Base-by-base conservation (phyloP, 2,888 invertebrate genomes). In the Eretmocerus hayati region DNA sequence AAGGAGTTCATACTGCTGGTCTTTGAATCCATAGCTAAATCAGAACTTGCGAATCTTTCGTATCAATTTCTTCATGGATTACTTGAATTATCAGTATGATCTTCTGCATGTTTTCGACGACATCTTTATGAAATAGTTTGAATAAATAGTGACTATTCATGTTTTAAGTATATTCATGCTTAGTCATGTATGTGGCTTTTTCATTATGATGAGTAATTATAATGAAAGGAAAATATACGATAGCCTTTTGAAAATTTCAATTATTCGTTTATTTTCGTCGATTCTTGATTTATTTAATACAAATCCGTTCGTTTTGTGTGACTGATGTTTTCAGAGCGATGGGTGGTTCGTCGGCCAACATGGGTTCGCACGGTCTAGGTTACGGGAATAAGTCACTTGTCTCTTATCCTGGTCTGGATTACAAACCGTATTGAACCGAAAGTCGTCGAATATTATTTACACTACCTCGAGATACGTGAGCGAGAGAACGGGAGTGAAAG, bases 281-380 rank as follows among this genome's bases (percentile, higher is more conserved):
- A 26, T 45, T 48, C 21, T 9, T 45, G n/a, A 42, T 46, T 39
- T 43, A 31, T 38, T 42, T 33, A 20, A 49, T 41, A 33, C 42
- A 47, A 50, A 53, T 50, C 18, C 46, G 52, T 47, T 54, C 56
- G 50, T 58, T 60, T 58, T 58, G 57, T 58, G 53, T 61, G 57
- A 59, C 55, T 61, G 54, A 62, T 62, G 58, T 58, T 64, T 64
- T 63, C 63, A 63, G 65, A 64, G 47, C 58, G 56, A 61, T 62
- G 43, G 31, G 30, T 59, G 61, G 57, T 56, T 60, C 59, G 56
- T 56, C 63, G 53, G 61, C 60, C 57, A 59, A 60, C 54, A 49
- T 59, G 58, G 59, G 56, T 55, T 51, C 58, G 54, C 58, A 57
- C 53, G 58, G 59, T 50, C 52, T 58, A 57, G 54, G 54, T 48